These are phyloP conservation scores for Anolis carolinensis DNA, from an alignment of 2,113 vertebrate species.

Conservation along the genomic window DNA sequence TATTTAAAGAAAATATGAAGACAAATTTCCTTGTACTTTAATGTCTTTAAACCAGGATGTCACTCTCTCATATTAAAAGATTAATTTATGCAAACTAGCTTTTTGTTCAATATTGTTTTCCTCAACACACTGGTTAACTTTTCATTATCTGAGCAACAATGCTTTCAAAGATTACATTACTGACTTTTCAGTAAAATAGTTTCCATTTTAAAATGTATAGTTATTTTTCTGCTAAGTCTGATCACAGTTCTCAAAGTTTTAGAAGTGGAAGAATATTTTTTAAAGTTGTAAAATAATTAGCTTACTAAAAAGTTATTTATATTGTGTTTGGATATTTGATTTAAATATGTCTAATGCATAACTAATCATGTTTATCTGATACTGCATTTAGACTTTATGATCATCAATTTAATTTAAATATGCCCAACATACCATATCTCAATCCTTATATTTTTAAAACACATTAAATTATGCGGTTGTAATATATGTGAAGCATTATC, in stretches of 20 bases:
- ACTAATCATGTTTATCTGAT: too few species aligned
- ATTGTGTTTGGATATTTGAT: not conserved
- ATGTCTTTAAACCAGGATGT: not conserved
- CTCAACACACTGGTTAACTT: not conserved
- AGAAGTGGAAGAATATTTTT: conserved; percentile 21
- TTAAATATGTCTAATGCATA: too few species aligned
- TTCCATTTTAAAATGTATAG: not conserved
- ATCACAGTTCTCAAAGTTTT: not conserved
- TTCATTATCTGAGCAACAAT: not conserved
- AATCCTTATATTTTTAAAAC: not conserved
- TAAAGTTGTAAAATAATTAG: not conserved
- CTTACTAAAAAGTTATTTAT: not conserved
- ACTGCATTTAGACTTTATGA: too few species aligned
- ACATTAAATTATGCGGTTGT: conserved; percentile 6
- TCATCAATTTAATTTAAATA: not conserved
- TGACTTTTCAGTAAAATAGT: fast-evolving
- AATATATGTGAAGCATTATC: conserved; percentile 23
- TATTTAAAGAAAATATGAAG: conserved; percentile 21
- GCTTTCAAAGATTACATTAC: not conserved
- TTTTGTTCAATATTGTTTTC: not conserved
- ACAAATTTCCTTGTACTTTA: conserved; percentile 13
- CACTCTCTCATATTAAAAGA: not conserved
- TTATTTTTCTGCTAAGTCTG: not conserved
- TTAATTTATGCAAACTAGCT: not conserved
- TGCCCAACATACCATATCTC: not conserved